Percentiles rank a stretch among this genome's conserved stretches.
Conservation (phyloP, 2,113 vertebrate genomes). For the Larimichthys polyactis region DNA sequence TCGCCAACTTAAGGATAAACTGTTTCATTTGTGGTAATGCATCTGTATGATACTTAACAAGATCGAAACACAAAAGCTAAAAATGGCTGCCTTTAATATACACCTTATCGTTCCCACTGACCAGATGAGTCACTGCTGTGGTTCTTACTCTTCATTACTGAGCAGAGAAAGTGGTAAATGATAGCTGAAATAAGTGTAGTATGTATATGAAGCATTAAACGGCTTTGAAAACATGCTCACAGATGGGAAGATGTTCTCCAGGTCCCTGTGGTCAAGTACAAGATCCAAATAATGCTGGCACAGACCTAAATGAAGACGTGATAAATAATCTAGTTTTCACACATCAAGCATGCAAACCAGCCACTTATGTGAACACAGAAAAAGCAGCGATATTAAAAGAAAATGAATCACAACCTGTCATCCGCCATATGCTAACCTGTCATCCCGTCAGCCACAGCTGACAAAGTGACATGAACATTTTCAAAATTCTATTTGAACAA, state of each 20-base stretch:
- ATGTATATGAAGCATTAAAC: neutral
- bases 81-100: neutral
- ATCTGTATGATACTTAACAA: conserved; percentile 3
- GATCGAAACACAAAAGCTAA: conserved; percentile 6
- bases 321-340: conserved; percentile 41
- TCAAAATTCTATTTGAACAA: conserved; percentile 4
- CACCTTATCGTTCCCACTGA: neutral
- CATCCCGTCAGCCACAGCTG: conserved; percentile 11
- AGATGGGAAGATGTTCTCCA: neutral
- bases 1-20: neutral
- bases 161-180: neutral
- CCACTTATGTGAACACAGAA: neutral
- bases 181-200: neutral
- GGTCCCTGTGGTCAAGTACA: neutral
- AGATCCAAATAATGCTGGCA: conserved; percentile 20
- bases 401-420: conserved; percentile 35
- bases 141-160: neutral
- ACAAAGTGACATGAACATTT: neutral
- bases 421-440: conserved; percentile 5
- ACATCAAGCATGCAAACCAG: conserved; percentile 25
- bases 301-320: conserved; percentile 47
- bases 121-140: neutral
- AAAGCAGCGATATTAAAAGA: conserved; percentile 25
- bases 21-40: neutral
- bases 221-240: neutral